Base-by-base conservation (phyloP, 2,113 vertebrate species). In the Cephalophus harveyi region DNA sequence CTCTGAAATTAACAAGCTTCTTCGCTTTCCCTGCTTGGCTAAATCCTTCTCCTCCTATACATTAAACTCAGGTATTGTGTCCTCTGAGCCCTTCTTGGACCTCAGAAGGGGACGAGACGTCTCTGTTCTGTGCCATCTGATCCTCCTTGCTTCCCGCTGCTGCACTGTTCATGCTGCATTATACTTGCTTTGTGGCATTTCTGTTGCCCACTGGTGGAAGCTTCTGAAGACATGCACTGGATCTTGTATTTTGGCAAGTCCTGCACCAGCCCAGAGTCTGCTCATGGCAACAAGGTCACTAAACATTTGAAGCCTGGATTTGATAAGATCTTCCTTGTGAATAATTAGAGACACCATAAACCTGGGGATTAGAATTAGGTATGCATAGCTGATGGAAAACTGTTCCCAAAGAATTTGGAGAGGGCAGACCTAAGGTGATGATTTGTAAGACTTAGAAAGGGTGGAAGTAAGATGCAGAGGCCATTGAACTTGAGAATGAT, bases 391-490 rank as follows among this genome's bases (percentile, higher is more conserved):
- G 36, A 52, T 28, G 6, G 16, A 76, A 91, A 91, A 71, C 43
- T 82, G 7, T 87, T 95, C 23, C 79, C 62, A 55, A 92, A 82
- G 30, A 87, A 90, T 71, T 83, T 33, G 60, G 71, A 60, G 87
- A 91, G 59, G 13, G 76, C 9, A 71, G 36, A 12, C 27, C 15
- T 79, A 62, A 92, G 71, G 2, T 48, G 64, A 19, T 54, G 50
- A 85, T 79, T 92, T 89, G 15, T 78, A 79, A 92, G 43, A 78
- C 85, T n/a, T 57, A 89, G 59, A 88, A 91, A 82, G 27, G 10
- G 30, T 50, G 6, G 40, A 87, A 48, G 14, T 67, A 86, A 85
- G 54, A 33, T 16, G 1, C n/a, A 60, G 78, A 25, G 14, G 21
- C 7, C 54, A 11, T 17, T 30, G 21, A 94, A 48, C 9, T 46